Evolutionary conservation across 2,888 invertebrate species (phyloP), one percentile per base, ranked within the genome.

Genomic region (Lochmaea capreae): DNA sequence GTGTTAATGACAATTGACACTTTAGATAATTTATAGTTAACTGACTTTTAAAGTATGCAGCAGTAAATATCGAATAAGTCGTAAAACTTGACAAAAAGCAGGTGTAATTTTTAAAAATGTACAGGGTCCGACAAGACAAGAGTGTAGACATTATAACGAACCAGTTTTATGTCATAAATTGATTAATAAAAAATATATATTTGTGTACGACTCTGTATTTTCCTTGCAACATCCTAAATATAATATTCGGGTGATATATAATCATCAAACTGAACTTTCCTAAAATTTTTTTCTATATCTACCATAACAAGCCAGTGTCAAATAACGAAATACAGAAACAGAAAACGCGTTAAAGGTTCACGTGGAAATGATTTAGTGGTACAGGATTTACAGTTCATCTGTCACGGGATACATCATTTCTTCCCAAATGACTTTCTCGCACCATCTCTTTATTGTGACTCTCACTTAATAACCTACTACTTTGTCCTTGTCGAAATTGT

Each of bases 371-470:
- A 86, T 86, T 86, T 86, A 86, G 83, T 84, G 84, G 82, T 83
- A 85, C 82, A 83, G 86, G 86, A 86, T 86, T 86, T 86, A 86
- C 86, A 86, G 86, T 85, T 86, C 86, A 85, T 85, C 85, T 86
- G 85, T 85, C 85, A 83, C 76, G 83, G 82, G 80, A 84, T 82
- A 81, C 83, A 83, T 84, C 83, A 84, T 81, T 82, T 82, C 79
- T 73, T 77, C 75, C 79, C 70, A 78, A 79, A 80, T 79, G 78
- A 78, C 78, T 78, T 75, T 63, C 72, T 72, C 71, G 71, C 66
- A 66, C 68, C 69, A 54, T 71, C 33, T 76, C 78, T 65, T 74
- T 72, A 74, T 76, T 73, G 66, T 68, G 58, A 42, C 66, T 65
- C 54, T 63, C 42, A 11, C 18, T 16, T 52, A 52, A 62, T 61